These are phyloP conservation scores for Eumerus sabulonum DNA, from an alignment of 2,888 invertebrate genomes.

Conservation along the genomic window DNA sequence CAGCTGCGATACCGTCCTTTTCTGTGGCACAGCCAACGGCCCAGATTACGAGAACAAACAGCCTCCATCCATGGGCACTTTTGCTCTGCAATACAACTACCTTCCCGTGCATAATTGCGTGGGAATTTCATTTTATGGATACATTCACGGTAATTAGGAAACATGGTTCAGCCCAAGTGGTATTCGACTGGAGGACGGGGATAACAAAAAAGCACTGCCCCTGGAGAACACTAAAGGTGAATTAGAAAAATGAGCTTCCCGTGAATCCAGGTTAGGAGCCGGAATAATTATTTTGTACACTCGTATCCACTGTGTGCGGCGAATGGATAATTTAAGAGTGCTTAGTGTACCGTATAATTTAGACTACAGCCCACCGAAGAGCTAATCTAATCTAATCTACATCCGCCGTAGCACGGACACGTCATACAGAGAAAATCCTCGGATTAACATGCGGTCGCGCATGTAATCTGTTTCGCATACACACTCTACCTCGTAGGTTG, in stretches of 20 bases:
- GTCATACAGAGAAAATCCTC: slow-evolving; percentile 1
- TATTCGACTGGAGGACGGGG: background rate
- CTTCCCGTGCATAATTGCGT: slow-evolving; percentile 64
- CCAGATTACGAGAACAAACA: slow-evolving; percentile 33
- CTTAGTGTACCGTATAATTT: slow-evolving; percentile 23
- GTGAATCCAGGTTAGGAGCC: slow-evolving; percentile 5
- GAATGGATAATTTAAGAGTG: slow-evolving; percentile 46
- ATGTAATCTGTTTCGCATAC: slow-evolving; percentile 52
- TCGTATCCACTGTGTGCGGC: slow-evolving; percentile 10
- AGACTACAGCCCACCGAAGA: slow-evolving; percentile 19
- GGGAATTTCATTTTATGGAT: slow-evolving; percentile 45
- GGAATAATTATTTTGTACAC: slow-evolving; percentile 1
- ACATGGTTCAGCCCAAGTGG: slow-evolving; percentile 8
- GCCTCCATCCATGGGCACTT: slow-evolving; percentile 16
- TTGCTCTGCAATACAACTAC: background rate
- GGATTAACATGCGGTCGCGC: slow-evolving; percentile 21
- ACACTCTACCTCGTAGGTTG: slow-evolving; percentile 37
- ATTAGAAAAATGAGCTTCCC: slow-evolving; percentile 10
- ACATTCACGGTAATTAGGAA: slow-evolving; percentile 50
- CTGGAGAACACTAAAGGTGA: slow-evolving; percentile 5
- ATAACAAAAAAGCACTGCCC: background rate
- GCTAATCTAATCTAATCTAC: slow-evolving; percentile 33
- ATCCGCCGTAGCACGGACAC: slow-evolving; percentile 23
- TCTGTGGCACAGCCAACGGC: slow-evolving; percentile 13
- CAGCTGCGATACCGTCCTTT: slow-evolving; percentile 38